These are phyloP conservation scores for Sinella curviseta DNA, from an alignment of 1,140 invertebrate genomes.

Conservation along the genomic window DNA sequence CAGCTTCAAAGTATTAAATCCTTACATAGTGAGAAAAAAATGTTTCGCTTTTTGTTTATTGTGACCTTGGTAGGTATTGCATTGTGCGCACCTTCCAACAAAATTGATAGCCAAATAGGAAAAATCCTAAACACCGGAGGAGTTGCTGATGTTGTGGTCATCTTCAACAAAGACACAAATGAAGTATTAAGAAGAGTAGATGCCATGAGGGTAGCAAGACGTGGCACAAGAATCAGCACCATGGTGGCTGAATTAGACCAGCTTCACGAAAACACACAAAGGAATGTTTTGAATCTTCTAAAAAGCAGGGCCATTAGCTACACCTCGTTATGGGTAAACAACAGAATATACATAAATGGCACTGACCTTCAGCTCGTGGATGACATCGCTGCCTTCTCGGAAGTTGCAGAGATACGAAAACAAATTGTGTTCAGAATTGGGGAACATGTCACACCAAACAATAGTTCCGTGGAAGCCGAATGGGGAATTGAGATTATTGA, in stretches of 20 bases:
- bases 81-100: background rate
- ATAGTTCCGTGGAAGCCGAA: background rate
- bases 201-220: background rate
- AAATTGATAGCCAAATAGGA: background rate
- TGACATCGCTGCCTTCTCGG: background rate
- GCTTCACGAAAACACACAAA: background rate
- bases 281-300: background rate
- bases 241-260: background rate
- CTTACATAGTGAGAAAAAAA: too few relatives aligned
- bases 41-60: background rate
- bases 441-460: background rate
- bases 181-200: background rate
- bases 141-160: background rate
- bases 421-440: background rate
- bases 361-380: background rate
- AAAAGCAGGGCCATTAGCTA: background rate
- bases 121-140: background rate
- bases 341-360: background rate
- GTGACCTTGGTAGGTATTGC: background rate
- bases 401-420: background rate
- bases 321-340: background rate
- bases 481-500: conserved; percentile 26
- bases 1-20: too few relatives aligned
- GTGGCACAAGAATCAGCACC: background rate
- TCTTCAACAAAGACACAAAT: background rate